Evolutionary conservation across 92 coral and sea anemone species (phyloP).

Genomic region (Epizoanthus rinbou): DNA sequence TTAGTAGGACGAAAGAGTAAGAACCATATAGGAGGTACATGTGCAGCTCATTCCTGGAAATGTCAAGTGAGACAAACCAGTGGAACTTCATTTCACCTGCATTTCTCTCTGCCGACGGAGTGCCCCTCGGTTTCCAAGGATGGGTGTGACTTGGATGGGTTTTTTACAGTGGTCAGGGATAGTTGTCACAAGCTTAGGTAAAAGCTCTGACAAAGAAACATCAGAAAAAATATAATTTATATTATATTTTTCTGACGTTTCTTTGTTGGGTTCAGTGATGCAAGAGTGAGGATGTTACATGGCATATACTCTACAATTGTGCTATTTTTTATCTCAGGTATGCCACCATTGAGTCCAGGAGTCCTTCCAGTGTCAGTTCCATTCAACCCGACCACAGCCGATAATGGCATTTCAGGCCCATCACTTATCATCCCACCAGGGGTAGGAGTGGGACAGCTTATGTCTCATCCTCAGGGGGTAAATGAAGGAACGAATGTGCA

Average conservation of each 20-base stretch:
- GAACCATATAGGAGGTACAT: background rate
- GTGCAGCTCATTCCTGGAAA: background rate
- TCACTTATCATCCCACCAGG: conserved; percentile 63
- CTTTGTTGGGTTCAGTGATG: no score
- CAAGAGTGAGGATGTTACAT: background rate
- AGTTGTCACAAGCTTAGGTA: no score
- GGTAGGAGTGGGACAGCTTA: conserved; percentile 11
- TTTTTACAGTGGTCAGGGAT: no score
- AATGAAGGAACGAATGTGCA: conserved; percentile 13
- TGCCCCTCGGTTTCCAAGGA: no score
- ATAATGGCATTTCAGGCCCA: conserved; percentile 59
- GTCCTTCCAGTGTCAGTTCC: conserved; percentile 89
- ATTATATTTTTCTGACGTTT: no score
- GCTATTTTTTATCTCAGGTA: conserved; percentile 46
- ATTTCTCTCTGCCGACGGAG: no score
- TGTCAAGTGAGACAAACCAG: background rate
- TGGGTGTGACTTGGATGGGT: no score
- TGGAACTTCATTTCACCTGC: no score
- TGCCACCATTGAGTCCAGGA: conserved; percentile 80
- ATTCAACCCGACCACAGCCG: conserved; percentile 72
- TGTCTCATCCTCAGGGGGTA: conserved; percentile 37
- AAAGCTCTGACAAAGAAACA: no score
- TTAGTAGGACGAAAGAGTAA: background rate
- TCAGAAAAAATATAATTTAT: no score
- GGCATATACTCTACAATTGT: background rate